A percentile compares a stretch with the other conserved stretches of the same genome.
phyloP scores from a whole-genome alignment of 2,888 invertebrate species.

The Linnaemya vulpina region DNA sequence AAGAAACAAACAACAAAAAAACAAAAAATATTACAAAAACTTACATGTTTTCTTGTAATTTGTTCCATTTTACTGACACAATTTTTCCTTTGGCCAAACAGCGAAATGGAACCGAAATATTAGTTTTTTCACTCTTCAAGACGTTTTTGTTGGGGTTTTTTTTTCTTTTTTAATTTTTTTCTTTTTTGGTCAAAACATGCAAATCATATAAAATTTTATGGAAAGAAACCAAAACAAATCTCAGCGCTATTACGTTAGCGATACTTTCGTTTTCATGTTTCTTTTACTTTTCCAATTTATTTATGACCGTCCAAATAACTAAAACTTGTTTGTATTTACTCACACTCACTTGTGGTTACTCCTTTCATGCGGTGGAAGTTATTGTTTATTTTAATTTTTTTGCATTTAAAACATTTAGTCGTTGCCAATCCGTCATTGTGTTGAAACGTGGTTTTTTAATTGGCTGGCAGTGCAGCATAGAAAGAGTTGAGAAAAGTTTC shows the following conservation, averaged over 20 bases:
- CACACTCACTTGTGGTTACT: background rate
- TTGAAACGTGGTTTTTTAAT: conserved; percentile 62
- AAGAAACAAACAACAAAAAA: conserved; percentile 3
- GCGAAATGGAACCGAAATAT: conserved; percentile 38
- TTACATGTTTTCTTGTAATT: conserved; percentile 69
- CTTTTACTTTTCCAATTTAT: conserved; percentile 29
- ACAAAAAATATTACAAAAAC: conserved; percentile 12
- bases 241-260: conserved; percentile 45
- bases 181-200: conserved; percentile 63
- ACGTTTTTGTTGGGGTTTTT: background rate
- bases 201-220: conserved; percentile 61
- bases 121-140: conserved; percentile 22
- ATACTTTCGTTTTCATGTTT: conserved; percentile 19
- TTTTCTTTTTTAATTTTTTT: background rate
- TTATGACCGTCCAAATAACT: conserved; percentile 22
- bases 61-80: conserved; percentile 66
- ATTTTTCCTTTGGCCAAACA: conserved; percentile 8
- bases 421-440: conserved; percentile 62
- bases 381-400: conserved; percentile 56
- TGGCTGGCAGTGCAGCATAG: conserved; percentile 2
- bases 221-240: conserved; percentile 44
- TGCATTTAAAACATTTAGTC: conserved; percentile 59
- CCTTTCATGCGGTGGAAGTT: conserved; percentile 24
- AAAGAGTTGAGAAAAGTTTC: conserved; percentile 27
- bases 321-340: background rate